These are phyloP conservation scores for Beris chalybata DNA, from an alignment of 2,888 invertebrate genomes.

Conservation along the genomic window DNA sequence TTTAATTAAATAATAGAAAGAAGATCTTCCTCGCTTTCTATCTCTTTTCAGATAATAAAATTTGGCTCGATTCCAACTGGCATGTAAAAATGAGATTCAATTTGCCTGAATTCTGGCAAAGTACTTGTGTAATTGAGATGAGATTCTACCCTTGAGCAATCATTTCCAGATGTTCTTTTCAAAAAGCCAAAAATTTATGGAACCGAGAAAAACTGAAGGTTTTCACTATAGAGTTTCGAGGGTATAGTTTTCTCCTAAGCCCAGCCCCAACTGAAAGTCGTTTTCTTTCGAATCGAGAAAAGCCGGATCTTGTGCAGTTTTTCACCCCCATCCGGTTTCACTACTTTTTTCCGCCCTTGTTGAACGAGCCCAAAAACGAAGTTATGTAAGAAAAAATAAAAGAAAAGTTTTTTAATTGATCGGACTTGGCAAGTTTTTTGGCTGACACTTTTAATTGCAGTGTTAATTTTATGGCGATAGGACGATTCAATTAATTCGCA, in stretches of 20 bases:
- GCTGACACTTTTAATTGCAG: constrained; percentile 26
- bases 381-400: constrained; percentile 12
- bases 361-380: background rate
- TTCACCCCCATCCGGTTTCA: too few relatives aligned
- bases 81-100: constrained; percentile 39
- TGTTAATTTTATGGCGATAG: constrained; percentile 25
- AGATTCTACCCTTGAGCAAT: constrained; percentile 39
- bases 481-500: constrained; percentile 10
- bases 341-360: too few relatives aligned
- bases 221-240: constrained; percentile 13
- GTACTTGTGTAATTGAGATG: constrained; percentile 36
- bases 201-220: constrained; percentile 19
- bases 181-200: constrained; percentile 38
- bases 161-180: constrained; percentile 40
- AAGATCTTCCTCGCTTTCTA: constrained; percentile 17
- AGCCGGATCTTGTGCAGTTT: too few relatives aligned
- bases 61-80: constrained; percentile 38
- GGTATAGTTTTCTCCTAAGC: constrained; percentile 24
- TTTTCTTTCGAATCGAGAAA: too few relatives aligned
- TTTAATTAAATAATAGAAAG: constrained; percentile 38
- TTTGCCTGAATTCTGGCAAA: constrained; percentile 37
- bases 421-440: constrained; percentile 13
- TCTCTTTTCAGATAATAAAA: constrained; percentile 34
- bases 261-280: too few relatives aligned
- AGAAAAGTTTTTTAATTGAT: constrained; percentile 20